Conservation (phyloP, 2,797 vertebrate species). For the Acrocephalus scirpaceus region DNA sequence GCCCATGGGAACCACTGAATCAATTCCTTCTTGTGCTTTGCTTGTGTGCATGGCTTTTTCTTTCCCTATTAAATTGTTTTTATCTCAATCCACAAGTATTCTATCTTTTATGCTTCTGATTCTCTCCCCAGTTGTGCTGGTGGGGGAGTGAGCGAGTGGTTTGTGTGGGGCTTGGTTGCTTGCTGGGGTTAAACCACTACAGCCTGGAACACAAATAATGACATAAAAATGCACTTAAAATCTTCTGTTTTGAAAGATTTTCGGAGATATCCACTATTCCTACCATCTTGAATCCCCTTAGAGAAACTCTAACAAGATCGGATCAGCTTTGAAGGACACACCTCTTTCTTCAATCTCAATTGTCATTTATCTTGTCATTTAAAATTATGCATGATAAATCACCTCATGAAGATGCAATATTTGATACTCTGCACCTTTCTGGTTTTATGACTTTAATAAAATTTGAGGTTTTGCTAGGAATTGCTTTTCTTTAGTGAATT, state of each 20-base stretch:
- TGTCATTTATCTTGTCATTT: background rate
- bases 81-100: background rate
- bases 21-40: background rate
- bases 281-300: background rate
- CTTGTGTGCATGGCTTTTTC: background rate
- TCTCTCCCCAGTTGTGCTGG: background rate
- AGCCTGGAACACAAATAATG: background rate
- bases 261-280: background rate
- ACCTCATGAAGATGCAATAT: background rate
- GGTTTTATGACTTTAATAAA: background rate
- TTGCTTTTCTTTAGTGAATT: background rate
- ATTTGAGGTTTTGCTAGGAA: background rate
- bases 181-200: background rate
- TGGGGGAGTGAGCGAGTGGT: fast-evolving
- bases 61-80: background rate
- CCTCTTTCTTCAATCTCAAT: background rate
- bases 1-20: background rate
- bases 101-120: fast-evolving
- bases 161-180: background rate
- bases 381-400: background rate
- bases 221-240: background rate
- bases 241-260: background rate
- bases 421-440: background rate
- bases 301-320: background rate
- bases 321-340: background rate